Base-by-base conservation (phyloP, 2,113 vertebrate genomes). In the Dipodomys merriami region DNA sequence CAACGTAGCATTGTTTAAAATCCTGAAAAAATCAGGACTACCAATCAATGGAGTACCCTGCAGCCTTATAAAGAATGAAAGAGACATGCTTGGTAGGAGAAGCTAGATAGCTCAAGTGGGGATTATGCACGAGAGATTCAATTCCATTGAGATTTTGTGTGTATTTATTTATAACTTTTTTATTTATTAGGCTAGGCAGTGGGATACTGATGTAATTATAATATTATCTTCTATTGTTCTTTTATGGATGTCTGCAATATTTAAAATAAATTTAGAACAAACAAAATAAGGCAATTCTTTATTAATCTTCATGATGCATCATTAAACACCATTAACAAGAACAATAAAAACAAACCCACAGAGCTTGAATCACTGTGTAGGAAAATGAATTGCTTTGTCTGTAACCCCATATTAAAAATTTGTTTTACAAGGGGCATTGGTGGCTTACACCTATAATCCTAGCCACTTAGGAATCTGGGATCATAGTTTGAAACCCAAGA, bases 311-410 rank as follows among this genome's bases (percentile, higher is more conserved):
- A 77, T 39, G 18, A 64, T 86, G 23, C 6, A 76, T 76, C 65
- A 88, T 88, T 96, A 92, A 86, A 74, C 20, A 94, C 84, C 64
- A 68, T 27, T 27, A 68, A 68, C 27, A 68, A 68, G 27, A 27
- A 68, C 9, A 68, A 11, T 27, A 69, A 69, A 69, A 30, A 16
- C 13, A n/a, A 92, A 92, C 29, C 20, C 57, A 82, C 33, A 73
- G 74, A 9, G 6, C 88, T 73, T 94, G 27, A 85, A 39, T 88
- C 46, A 62, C 46, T 60, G 1, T 80, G 7, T 74, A 67, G 12
- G 82, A 8, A n/a, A 67, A 44, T 86, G 25, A 19, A 65, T 86
- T 94, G 49, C 90, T 79, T 83, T 30, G 16, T 65, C n/a, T 90
- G 20, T 67, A 7, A 88, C 7, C 15, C 22, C 25, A 16, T 25